These are phyloP conservation scores for Molorchus minor DNA, from an alignment of 2,888 invertebrate genomes.

Conservation along the genomic window DNA sequence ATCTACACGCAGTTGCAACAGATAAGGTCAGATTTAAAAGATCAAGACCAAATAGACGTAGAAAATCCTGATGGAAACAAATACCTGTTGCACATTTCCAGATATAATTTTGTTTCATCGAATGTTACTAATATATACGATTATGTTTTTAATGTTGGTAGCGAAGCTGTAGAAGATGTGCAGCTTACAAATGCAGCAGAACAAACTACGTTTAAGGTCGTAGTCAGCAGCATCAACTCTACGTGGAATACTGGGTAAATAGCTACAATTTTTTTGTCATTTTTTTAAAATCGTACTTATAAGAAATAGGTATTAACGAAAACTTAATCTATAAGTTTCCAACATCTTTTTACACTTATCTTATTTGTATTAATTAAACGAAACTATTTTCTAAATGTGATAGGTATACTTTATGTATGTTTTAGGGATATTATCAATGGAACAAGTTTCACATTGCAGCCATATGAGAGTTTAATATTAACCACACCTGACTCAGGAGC, in stretches of 20 bases:
- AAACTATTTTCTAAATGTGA: too few species aligned
- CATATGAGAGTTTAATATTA: conserved; percentile 12
- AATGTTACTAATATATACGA: background rate
- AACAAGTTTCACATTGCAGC: background rate
- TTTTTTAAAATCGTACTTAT: too few species aligned
- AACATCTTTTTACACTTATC: too few species aligned
- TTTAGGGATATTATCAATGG: conserved; percentile 3
- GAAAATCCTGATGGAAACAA: background rate
- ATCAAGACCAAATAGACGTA: conserved; percentile 4
- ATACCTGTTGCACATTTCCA: background rate
- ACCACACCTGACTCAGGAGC: background rate
- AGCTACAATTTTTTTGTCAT: too few species aligned
- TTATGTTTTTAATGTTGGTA: background rate
- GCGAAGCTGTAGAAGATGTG: background rate
- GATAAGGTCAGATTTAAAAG: conserved; percentile 60
- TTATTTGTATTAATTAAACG: too few species aligned
- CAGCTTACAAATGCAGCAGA: background rate
- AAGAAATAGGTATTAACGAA: too few species aligned
- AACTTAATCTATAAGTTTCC: too few species aligned
- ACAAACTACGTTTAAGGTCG: background rate
- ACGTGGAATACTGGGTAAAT: conserved; percentile 4
- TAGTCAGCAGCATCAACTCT: conserved; percentile 3
- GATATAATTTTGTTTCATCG: background rate
- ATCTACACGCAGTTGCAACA: conserved; percentile 68
- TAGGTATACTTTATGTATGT: background rate